Conservation (phyloP, 2,888 invertebrate species). For the Panopea generosa region DNA sequence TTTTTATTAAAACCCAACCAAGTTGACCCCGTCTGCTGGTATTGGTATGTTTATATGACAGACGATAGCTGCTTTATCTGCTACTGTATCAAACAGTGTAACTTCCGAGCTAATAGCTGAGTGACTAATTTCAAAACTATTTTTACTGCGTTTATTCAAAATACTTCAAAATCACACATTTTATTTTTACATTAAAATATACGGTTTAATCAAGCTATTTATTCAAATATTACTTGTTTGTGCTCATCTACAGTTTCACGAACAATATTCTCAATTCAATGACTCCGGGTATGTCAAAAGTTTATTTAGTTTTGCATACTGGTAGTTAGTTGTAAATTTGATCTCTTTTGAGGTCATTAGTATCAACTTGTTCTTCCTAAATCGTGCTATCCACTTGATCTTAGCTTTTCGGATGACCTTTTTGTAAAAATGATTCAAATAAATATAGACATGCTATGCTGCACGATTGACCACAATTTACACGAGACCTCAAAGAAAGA, state of each 20-base stretch:
- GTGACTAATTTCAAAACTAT: slow-evolving; percentile 6
- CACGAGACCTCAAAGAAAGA: slow-evolving; percentile 25
- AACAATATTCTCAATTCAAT: too few relatives aligned
- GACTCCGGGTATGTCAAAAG: too few relatives aligned
- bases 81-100: slow-evolving; percentile 14
- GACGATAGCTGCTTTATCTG: slow-evolving; percentile 25
- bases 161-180: neutral
- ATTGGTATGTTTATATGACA: slow-evolving; percentile 32
- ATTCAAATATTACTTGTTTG: too few relatives aligned
- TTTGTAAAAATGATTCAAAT: slow-evolving; percentile 11
- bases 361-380: slow-evolving; percentile 8
- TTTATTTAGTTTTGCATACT: too few relatives aligned
- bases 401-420: slow-evolving; percentile 20
- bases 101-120: slow-evolving; percentile 23
- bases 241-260: too few relatives aligned
- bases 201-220: too few relatives aligned
- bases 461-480: slow-evolving; percentile 32
- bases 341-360: slow-evolving; percentile 2
- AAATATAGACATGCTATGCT: slow-evolving; percentile 22
- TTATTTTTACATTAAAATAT: too few relatives aligned
- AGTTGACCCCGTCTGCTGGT: too few relatives aligned
- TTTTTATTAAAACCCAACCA: too few relatives aligned
- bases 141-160: neutral
- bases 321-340: slow-evolving; percentile 6
- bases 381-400: slow-evolving; percentile 9